Base-by-base conservation (phyloP, 2,888 invertebrate genomes). In the Glomeris marginata region DNA sequence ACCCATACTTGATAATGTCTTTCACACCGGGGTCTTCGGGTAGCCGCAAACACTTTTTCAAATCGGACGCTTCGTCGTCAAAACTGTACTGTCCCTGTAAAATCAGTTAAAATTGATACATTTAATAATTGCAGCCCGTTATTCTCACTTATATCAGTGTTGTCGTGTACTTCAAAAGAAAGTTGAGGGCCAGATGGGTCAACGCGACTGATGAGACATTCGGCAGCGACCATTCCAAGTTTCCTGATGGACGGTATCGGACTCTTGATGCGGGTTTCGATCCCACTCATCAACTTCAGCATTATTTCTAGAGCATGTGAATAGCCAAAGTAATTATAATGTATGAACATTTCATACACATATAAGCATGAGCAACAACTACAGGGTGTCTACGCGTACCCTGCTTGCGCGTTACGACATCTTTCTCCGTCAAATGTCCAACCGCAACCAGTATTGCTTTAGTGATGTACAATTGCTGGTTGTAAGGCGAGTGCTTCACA, bases 141-240 rank as follows among this genome's bases (percentile, higher is more conserved):
- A n/a, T n/a, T n/a, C n/a, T n/a, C n/a, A n/a, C n/a, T n/a, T n/a
- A n/a, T n/a, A n/a, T n/a, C n/a, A n/a, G n/a, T n/a, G n/a, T n/a
- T n/a, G n/a, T n/a, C n/a, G n/a, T n/a, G n/a, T 20, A 51, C 51
- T 22, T 51, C 34, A 45, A 52, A 52, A 28, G 45, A 34, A 2
- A 50, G 41, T 21, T 34, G 16, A 11, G 50, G 50, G 15, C 50
- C 46, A 16, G 45, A 16, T 10, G 50, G 38, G 35, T 53, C 47
- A 15, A 53, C n/a, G 1, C 37, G 16, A 40, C 47, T 35, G 6
- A 28, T 51, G 15, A 53, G 33, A 13, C 35, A 44, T 40, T 47
- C 37, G 16, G 47, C 50, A 18, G 50, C 44, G 13, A 47, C 33
- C 53, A 53, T 51, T 18, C 50, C 53, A 8, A 53, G 20, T 15